Evolutionary conservation across 2,797 vertebrate species (phyloP), one percentile per base, ranked within the genome.

Genomic region (Catamblyrhynchus diadema): DNA sequence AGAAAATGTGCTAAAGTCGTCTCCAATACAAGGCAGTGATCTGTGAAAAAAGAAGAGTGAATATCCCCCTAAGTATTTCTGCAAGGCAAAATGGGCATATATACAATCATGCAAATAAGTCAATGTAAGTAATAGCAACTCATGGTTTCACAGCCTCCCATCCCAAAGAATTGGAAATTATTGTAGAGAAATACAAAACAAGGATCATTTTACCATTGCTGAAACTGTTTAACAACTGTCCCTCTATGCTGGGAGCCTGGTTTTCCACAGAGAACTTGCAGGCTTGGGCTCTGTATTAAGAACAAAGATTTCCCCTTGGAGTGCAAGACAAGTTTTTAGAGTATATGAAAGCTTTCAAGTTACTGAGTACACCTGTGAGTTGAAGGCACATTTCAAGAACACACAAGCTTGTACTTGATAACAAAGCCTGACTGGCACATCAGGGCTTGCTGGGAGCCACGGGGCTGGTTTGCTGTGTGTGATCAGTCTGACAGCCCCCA

Each of bases 401-500:
- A 69, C 50, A 59, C 21, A 69, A 91, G 85, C 67, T 64, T 54
- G 47, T 45, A 48, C 4, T 82, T 56, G 80, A 88, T 44, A 75
- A 83, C 61, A 64, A 74, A 88, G 75, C 18, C 91, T 93, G 93
- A 37, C 7, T 71, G 80, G 71, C 65, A 6, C 70, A 70, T 86
- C 83, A 62, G 86, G 44, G 77, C 84, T 85, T 30, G 25, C 65
- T 69, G 69, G 17, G 11, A 93, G 94, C 65, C 89, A 41, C 44
- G 19, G 33, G 33, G 75, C 84, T 91, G 81, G 2, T 89, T 57
- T 85, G 74, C 90, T 91, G 92, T 14, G 2, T 81, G 90, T 64
- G 91, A 93, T 93, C 83, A 83, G 64, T 61, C 35, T 83, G 90
- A 81, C 72, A 95, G 88, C 57, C 88, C 81, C 41, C 69, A 62